Evolutionary conservation across 2,888 invertebrate genomes (phyloP), one percentile per base, ranked within the genome.

Genomic region (Caenorhabditis imperialis): DNA sequence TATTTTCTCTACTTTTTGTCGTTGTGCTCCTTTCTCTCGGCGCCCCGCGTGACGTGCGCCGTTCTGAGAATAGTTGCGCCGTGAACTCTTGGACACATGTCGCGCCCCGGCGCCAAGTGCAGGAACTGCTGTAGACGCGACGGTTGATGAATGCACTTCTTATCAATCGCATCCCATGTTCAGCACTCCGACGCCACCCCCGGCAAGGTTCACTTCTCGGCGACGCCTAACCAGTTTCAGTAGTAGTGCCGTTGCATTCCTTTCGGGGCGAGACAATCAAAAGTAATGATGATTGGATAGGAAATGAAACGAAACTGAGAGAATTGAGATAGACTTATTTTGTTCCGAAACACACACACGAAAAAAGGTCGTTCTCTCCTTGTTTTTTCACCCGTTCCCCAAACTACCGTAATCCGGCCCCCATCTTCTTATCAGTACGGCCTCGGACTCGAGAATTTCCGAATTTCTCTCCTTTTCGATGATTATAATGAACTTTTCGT

Each of bases 191-290:
- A 30, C 30, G 6, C 30, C 42, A 30, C 38, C 48, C 27, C 14
- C 51, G 30, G 25, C 16, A 67, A 67, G 57, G 50, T 67, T 67
- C 51, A 44, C 25, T 30, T 57, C 50, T 33, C 12, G 35, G n/a
- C n/a, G n/a, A n/a, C n/a, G 16, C 33, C 35, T 45, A 51, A 67
- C 67, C 27, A 67, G 67, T 67, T 67, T 67, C 57, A 65, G 65
- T 65, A 51, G 37, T 35, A 63, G 45, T 33, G n/a, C n/a, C n/a
- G n/a, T n/a, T n/a, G n/a, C n/a, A n/a, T n/a, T n/a, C n/a, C n/a
- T n/a, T n/a, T n/a, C n/a, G n/a, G n/a, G n/a, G n/a, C n/a, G 50
- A 63, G 27, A 54, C 65, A 55, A 40, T 54, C 54, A 55, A 44
- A 22, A 51, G 51, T 44, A 51, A 47, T 45, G 33, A 37, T 57